Conservation (phyloP, 2,113 vertebrate species). For the Takifugu bimaculatus region DNA sequence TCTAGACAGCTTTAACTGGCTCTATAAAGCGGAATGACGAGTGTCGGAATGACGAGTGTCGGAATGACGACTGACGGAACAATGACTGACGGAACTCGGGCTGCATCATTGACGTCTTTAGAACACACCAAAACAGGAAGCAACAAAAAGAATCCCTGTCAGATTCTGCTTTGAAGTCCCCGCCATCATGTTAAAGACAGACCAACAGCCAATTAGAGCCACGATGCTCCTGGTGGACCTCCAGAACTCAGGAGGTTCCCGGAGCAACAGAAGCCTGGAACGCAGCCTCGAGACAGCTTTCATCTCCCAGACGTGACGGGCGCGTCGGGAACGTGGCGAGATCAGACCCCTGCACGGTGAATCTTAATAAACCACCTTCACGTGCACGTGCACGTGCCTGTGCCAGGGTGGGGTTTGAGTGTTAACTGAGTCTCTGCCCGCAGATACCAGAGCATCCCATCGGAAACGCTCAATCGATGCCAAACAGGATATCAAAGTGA, state of each 20-base stretch:
- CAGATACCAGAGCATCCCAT: slow-evolving; percentile 33
- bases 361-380: slow-evolving; percentile 16
- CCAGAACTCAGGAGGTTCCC: neutral
- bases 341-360: slow-evolving; percentile 14
- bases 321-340: slow-evolving; percentile 12
- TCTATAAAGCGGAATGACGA: slow-evolving; percentile 40
- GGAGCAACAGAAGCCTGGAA: neutral
- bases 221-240: slow-evolving; percentile 24
- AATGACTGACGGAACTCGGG: too few relatives aligned
- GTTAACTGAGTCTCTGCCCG: slow-evolving; percentile 45
- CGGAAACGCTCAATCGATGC: slow-evolving; percentile 58
- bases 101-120: neutral
- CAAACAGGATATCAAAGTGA: slow-evolving; percentile 37
- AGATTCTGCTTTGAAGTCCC: slow-evolving; percentile 55
- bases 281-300: slow-evolving; percentile 38
- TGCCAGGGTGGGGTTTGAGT: neutral
- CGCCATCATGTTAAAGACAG: slow-evolving; percentile 57
- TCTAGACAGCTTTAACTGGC: slow-evolving; percentile 48
- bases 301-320: slow-evolving; percentile 35
- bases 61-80: neutral
- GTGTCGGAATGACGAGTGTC: slow-evolving; percentile 38
- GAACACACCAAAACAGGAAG: slow-evolving; percentile 35
- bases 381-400: neutral
- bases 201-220: slow-evolving; percentile 62
- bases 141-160: slow-evolving; percentile 56